phyloP scores from a whole-genome alignment of 2,797 vertebrate species.

The Clarias fuscus region DNA sequence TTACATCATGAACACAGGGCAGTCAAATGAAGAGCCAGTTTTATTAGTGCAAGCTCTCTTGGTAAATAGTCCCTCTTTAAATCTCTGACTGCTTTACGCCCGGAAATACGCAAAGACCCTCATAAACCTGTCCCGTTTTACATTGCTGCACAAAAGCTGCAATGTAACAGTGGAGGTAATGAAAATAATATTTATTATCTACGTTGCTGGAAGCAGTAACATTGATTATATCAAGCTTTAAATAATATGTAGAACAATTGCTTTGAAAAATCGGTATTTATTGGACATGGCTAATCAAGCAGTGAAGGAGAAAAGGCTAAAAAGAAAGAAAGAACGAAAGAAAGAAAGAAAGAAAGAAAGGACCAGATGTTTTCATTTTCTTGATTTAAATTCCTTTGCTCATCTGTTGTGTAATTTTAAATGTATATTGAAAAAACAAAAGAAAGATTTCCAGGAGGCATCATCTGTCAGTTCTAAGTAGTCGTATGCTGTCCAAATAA shows the following conservation, averaged over 20 bases:
- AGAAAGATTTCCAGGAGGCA: background rate
- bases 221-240: constrained; percentile 24
- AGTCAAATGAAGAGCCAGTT: constrained; percentile 9
- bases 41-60: constrained; percentile 16
- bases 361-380: background rate
- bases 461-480: background rate
- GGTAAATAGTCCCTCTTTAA: constrained; percentile 27
- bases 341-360: background rate
- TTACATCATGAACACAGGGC: constrained; percentile 4
- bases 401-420: background rate
- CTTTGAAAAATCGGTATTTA: background rate
- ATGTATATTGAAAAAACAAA: background rate
- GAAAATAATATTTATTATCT: constrained; percentile 22
- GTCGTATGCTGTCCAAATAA: background rate
- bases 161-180: constrained; percentile 16
- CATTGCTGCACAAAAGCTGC: constrained; percentile 11
- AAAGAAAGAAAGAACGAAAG: background rate
- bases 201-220: constrained; percentile 16
- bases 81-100: constrained; percentile 26
- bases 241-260: background rate
- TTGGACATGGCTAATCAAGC: background rate
- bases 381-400: background rate
- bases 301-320: background rate
- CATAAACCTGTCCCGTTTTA: constrained; percentile 27
- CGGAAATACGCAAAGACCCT: constrained; percentile 16